Evolutionary conservation across 2,113 vertebrate species (phyloP), one percentile per base, ranked within the genome.

Genomic region (Chlorocebus sabaeus): DNA sequence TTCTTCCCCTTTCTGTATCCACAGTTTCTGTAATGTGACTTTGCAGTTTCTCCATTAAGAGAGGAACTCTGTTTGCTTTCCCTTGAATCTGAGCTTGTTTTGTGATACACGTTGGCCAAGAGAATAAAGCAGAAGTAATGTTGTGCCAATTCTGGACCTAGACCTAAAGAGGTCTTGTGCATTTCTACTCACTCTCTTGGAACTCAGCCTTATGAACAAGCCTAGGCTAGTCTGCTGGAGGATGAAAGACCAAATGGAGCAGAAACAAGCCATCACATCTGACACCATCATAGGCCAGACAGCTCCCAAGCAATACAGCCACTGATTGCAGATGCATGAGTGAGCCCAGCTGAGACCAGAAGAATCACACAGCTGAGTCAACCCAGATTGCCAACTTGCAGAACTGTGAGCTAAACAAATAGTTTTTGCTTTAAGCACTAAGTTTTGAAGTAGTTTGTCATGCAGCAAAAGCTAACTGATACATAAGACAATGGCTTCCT

Each of bases 381-480:
- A 27, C 13, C 35, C 72, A 80, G 38, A 80, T 12, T 59, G 67
- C 57, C 93, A 89, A 38, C 25, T 50, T 48, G 67, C 50, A 95
- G 83, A 76, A 35, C 82, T 25, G 4, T 68, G 72, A 68, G 27
- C 50, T 55, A 27, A 95, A 75, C 67, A 76, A 91, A 82, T 40
- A 7, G 32, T 30, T 73, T 16, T 55, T 57, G 52, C 40, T 70
- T 96, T 59, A 82, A 84, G 50, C 68, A 89, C 9, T 43, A 78
- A 43, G 50, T 61, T 83, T 83, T 64, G 40, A 92, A 22, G 6
- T 83, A 16, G 35, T 61, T 76, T 92, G 57, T 80, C 87, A 92
- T 78, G 67, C 27, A 68, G 83, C 76, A 95, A 88, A 95, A 88
- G 43, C 57, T 92, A 95, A 83, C 20, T 67, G 38, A 81, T 55